These are phyloP conservation scores for Etheostoma cragini DNA, from an alignment of 2,113 vertebrate genomes.

Conservation along the genomic window DNA sequence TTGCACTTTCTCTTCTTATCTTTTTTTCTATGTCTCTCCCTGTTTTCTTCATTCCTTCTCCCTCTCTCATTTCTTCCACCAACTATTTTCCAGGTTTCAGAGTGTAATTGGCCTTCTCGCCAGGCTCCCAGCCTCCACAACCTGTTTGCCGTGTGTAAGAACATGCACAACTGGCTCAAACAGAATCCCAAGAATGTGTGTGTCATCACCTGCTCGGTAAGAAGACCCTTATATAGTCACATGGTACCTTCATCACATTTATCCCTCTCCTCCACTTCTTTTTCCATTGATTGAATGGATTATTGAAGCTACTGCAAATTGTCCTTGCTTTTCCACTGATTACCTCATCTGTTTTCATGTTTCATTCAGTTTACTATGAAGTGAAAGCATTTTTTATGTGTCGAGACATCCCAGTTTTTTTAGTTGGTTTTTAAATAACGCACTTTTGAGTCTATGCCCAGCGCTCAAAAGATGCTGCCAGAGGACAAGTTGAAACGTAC, in stretches of 20 bases:
- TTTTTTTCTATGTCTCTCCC: not conserved
- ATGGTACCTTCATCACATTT: not conserved
- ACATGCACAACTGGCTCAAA: conserved; percentile 99
- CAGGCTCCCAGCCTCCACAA: conserved; percentile 98
- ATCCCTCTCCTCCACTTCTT: not conserved
- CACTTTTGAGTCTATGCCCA: conserved; percentile 16
- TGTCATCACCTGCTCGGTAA: conserved; percentile 99
- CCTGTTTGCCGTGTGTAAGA: conserved; percentile 97
- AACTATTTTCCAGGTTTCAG: conserved; percentile 88
- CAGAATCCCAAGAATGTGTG: conserved; percentile 99
- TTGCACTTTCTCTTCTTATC: not conserved
- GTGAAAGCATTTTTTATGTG: not conserved
- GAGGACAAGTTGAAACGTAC: not conserved
- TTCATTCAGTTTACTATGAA: conserved; percentile 4
- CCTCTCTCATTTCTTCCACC: not conserved
- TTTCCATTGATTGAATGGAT: not conserved
- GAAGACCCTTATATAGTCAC: conserved; percentile 48
- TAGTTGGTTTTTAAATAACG: conserved; percentile 8
- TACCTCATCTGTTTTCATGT: not conserved
- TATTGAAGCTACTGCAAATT: not conserved
- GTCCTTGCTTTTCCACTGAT: not conserved
- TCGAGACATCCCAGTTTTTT: not conserved
- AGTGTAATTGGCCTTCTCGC: conserved; percentile 95
- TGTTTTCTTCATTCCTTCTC: conserved; percentile 1
- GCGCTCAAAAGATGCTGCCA: conserved; percentile 5